Conservation (phyloP, 2,888 invertebrate genomes). For the Panopea generosa region DNA sequence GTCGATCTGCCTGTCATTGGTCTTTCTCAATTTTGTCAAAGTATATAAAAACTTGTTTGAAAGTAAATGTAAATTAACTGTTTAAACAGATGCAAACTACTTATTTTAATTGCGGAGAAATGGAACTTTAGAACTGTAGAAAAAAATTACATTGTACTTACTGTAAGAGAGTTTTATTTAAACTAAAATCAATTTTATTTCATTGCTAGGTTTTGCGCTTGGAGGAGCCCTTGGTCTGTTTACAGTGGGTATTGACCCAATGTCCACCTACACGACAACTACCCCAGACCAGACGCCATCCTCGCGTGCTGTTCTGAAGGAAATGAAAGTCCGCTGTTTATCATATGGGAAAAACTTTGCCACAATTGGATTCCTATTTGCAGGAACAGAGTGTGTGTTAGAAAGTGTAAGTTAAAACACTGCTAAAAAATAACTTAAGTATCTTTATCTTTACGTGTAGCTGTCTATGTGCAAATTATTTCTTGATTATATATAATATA, state of each 20-base stretch:
- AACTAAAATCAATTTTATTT: too few species aligned
- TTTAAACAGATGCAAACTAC: too few species aligned
- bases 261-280: slow-evolving; percentile 86
- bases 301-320: slow-evolving; percentile 93
- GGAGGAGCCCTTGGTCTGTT: slow-evolving; percentile 98
- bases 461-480: too few species aligned
- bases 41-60: too few species aligned
- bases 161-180: background rate
- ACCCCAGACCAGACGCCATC: slow-evolving; percentile 90
- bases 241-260: slow-evolving; percentile 97
- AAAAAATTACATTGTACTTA: slow-evolving; percentile 13
- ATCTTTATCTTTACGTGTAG: background rate
- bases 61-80: too few species aligned
- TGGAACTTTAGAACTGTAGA: too few species aligned
- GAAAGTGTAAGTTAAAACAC: slow-evolving; percentile 90
- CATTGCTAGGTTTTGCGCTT: slow-evolving; percentile 97
- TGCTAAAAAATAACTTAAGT: background rate
- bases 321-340: slow-evolving; percentile 96
- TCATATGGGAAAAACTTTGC: slow-evolving; percentile 99
- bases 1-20: too few species aligned
- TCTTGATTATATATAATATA: too few species aligned
- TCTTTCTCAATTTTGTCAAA: too few species aligned
- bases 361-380: slow-evolving; percentile 96
- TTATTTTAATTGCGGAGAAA: too few species aligned
- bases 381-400: slow-evolving; percentile 97